A percentile compares a stretch with the other conserved stretches of the same genome.
Evolutionary conservation across 2,888 invertebrate genomes (phyloP).

Genomic region (Poecilus cupreus): DNA sequence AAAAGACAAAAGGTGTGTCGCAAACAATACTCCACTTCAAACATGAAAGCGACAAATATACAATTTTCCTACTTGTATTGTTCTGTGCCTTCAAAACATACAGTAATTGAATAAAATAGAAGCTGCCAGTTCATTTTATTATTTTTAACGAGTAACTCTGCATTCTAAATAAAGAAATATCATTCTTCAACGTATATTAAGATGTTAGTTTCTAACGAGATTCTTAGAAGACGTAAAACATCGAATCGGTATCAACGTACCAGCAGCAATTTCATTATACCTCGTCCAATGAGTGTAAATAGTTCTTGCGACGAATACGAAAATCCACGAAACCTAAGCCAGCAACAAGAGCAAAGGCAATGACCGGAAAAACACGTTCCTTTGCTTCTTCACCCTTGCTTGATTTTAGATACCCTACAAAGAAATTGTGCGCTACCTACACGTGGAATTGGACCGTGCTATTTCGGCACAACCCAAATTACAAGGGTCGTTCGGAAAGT

Average conservation of each 20-base stretch:
- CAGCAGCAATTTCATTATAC: conserved; percentile 27
- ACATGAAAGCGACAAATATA: background rate
- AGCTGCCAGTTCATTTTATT: background rate
- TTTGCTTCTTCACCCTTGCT: background rate
- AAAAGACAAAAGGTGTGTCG: background rate
- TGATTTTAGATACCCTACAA: background rate
- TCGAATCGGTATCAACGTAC: background rate
- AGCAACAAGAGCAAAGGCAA: conserved; percentile 23
- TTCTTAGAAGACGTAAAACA: conserved; percentile 3
- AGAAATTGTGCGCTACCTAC: too few relatives aligned
- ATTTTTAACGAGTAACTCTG: background rate
- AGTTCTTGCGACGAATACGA: conserved; percentile 34
- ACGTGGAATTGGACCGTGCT: too few relatives aligned
- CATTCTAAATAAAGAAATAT: background rate
- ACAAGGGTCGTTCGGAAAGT: too few relatives aligned
- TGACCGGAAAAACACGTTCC: conserved; percentile 31
- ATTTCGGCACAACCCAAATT: too few relatives aligned
- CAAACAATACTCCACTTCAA: background rate
- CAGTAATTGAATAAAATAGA: conserved; percentile 1
- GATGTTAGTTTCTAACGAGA: background rate
- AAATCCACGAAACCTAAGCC: conserved; percentile 22
- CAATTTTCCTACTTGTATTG: background rate
- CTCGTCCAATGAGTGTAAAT: conserved; percentile 18
- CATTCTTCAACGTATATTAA: background rate
- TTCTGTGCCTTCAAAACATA: background rate